Base-by-base conservation (phyloP, 2,888 invertebrate genomes). In the Orchesella flavescens region DNA sequence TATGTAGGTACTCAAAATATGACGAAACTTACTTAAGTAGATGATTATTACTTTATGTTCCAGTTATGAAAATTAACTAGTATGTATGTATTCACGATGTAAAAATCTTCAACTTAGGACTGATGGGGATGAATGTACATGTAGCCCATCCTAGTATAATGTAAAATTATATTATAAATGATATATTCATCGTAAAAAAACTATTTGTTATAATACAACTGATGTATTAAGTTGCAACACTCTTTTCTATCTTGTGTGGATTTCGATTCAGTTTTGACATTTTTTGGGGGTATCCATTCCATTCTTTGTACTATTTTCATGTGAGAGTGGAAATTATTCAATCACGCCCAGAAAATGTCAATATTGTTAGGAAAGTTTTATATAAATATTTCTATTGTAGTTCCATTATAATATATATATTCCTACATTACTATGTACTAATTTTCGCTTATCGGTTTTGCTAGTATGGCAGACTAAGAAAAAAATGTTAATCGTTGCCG, bases 1-100 rank as follows among this genome's bases (percentile, higher is more conserved):
- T 34, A 34, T 21, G 82, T 82, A 76, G 80, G 15, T 44, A 66
- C 23, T 24, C 72, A 65, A 43, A 72, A 73, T 66, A 55, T 69
- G 81, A 81, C 81, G 81, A 81, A 74, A 81, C 81, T 81, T 74
- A 81, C 74, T 81, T 81, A 80, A 80, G 80, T 80, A 80, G 80
- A 80, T 73, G 23, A 73, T 72, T 69, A 73, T 72, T 69, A 59
- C 59, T 77, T 21, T 34, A 34, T 77, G 80, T 80, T 80, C 80
- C 80, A 73, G 19, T 80, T 77, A 77, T 68, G 34, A 19, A 23
- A 77, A 72, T 71, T 59, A 19, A 34, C 61, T 78, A 53, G 46
- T 69, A 12, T 49, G 49, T 53, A 69, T 53, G 49, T 19, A 34
- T 34, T 34, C 34, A 34, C 1, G 21, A 44, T 61, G 17, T 21